Evolutionary conservation across 2,113 vertebrate genomes (phyloP), one percentile per base, ranked within the genome.

Genomic region (Brevimyrus niger): DNA sequence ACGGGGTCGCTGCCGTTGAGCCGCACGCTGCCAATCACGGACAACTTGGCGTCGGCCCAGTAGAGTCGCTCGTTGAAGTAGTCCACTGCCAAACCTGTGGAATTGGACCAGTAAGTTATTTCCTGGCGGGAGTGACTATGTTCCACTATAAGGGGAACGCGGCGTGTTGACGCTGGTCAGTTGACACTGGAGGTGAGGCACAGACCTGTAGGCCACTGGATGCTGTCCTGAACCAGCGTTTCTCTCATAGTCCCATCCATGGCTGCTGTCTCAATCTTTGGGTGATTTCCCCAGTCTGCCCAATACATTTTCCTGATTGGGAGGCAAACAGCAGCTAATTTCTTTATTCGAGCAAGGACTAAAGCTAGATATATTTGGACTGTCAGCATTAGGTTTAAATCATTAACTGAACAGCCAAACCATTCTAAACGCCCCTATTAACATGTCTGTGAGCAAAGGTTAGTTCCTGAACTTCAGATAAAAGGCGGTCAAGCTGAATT

Each of bases 221-320:
- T 97, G 94, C 98, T 97, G 93, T 99, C 97, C 65, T 99, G 97
- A 58, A 99, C 97, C 73, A 99, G 94, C 0, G 97, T 99, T 93
- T 99, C 97, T 42, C 98, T 96, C 84, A 98, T 94, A 0, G 98
- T 99, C 3, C 98, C 98, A 0, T 99, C 98, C 98, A 99, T 99
- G 5, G 98, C 97, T 0, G 98, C 98, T 0, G 97, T 99, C 94
- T 99, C 98, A 0, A 99, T 99, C 94, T 99, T 99, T 61, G 98
- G 98, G 88, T 99, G 98, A 91, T 99, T 99, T 1, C 98, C 98
- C 98, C 98, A 99, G 92, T 99, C 98, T 84, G 98, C 97, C 98
- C 98, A 99, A 93, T 99, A 99, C 98, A 99, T 99, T 0, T 97
- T 98, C 11, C 98, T 99, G 90, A 90, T 89, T 2, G 23, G 17